Evolutionary conservation across 2,113 vertebrate genomes (phyloP), one percentile per base, ranked within the genome.

Genomic region (Cnemophilus loriae): DNA sequence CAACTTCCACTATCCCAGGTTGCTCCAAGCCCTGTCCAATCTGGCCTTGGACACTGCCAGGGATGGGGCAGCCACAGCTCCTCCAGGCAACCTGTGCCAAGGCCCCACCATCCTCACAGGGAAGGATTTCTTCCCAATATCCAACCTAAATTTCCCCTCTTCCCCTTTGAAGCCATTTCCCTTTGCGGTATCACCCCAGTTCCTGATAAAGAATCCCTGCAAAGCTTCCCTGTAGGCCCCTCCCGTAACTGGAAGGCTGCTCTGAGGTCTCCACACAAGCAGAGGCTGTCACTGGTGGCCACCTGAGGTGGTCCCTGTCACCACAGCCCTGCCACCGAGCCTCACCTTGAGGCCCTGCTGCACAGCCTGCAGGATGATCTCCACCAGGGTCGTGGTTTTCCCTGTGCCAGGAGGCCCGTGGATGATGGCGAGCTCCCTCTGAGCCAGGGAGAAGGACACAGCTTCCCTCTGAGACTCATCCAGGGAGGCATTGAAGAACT

Each of bases 361-460:
- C 56, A 99, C 98, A 12, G 98, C 98, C 86, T 99, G 99, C 49
- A 99, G 97, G 83, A 99, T 98, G 67, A 99, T 97, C 93, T 99
- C 99, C 15, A 99, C 98, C 77, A 99, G 97, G 0, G 99, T 99
- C 3, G 99, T 99, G 59, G 99, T 99, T 91, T 99, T 99, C 26
- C 99, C 99, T 0, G 99, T 99, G 67, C 99, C 99, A 0, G 99
- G 99, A 2, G 99, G 99, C 8, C 99, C 99, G 0, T 99, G 99
- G 97, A 99, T 94, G 80, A 99, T 98, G 80, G 99, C 99, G 1
- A 99, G 96, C 42, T 99, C 99, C 92, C 98, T 99, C 98, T 99
- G 99, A 12, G 98, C 97, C 94, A 99, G 96, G 0, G 99, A 98
- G 76, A 99, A 99, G 6, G 93, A 94, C 41, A 99, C 98, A 0